Evolutionary conservation across 2,797 vertebrate genomes (phyloP).

Genomic region (Merluccius polli): DNA sequence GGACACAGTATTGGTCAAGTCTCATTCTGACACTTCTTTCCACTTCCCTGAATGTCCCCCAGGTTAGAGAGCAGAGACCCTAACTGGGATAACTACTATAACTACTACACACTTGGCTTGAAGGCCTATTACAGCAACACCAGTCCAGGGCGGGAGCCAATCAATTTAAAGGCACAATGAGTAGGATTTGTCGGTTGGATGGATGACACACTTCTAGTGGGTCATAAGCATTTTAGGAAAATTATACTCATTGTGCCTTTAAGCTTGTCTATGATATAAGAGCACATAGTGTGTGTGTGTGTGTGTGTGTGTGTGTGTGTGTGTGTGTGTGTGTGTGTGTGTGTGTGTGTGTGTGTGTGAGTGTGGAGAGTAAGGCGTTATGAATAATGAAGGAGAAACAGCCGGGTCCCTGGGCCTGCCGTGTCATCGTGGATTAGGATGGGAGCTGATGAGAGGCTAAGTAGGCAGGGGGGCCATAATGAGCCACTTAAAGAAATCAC

Average conservation of each 20-base stretch:
- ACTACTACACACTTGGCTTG: not conserved
- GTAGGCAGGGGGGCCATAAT: not conserved
- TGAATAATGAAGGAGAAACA: constrained; percentile 6
- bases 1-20: not conserved
- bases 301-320: not conserved
- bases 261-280: not conserved
- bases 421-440: not conserved
- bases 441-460: not conserved
- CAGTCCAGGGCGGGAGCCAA: not conserved
- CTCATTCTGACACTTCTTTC: not conserved
- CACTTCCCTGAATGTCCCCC: not conserved
- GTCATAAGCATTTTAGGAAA: no score
- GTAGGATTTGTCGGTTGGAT: no score
- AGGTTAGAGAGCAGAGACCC: not conserved
- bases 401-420: not conserved
- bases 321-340: not conserved
- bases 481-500: not conserved
- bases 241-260: no score
- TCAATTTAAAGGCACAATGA: no score
- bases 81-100: not conserved
- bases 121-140: not conserved
- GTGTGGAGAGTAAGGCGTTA: not conserved
- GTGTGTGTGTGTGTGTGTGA: not conserved
- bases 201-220: no score
- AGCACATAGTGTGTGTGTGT: not conserved